Conservation (phyloP, 2,797 vertebrate species). For the Spinibarbus caldwelli region DNA sequence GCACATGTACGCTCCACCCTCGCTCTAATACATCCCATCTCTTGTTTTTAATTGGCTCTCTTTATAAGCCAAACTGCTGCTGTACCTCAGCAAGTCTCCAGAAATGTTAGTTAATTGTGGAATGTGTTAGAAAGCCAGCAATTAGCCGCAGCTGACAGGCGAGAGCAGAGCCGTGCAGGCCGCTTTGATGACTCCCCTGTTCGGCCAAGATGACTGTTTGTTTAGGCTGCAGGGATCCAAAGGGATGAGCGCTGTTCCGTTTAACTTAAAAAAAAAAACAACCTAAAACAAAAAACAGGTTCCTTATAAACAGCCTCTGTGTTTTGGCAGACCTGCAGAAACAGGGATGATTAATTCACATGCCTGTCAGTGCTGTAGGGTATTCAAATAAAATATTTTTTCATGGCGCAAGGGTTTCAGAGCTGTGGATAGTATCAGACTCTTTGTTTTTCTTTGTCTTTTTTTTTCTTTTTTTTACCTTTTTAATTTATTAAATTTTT, state of each 20-base stretch:
- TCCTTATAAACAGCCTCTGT: conserved; percentile 32
- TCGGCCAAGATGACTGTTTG: conserved; percentile 45
- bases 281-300: conserved; percentile 18
- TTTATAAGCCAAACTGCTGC: conserved; percentile 58
- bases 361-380: conserved; percentile 17
- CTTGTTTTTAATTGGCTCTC: conserved; percentile 61
- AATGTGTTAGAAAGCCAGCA: conserved; percentile 58
- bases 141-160: conserved; percentile 58
- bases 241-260: conserved; percentile 39
- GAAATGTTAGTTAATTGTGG: conserved; percentile 58
- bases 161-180: conserved; percentile 22
- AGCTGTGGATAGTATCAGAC: conserved; percentile 13
- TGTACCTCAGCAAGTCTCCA: conserved; percentile 54
- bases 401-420: conserved; percentile 6
- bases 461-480: background rate
- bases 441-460: conserved; percentile 17
- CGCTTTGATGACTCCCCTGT: conserved; percentile 54
- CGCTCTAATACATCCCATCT: conserved; percentile 48
- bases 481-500: conserved; percentile 52
- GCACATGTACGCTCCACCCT: background rate
- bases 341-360: conserved; percentile 47
- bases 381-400: conserved; percentile 26
- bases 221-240: conserved; percentile 52
- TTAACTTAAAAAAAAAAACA: conserved; percentile 33
- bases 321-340: conserved; percentile 37